Evolutionary conservation across 2,888 invertebrate genomes (phyloP).

Genomic region (Mesochorus sp.): DNA sequence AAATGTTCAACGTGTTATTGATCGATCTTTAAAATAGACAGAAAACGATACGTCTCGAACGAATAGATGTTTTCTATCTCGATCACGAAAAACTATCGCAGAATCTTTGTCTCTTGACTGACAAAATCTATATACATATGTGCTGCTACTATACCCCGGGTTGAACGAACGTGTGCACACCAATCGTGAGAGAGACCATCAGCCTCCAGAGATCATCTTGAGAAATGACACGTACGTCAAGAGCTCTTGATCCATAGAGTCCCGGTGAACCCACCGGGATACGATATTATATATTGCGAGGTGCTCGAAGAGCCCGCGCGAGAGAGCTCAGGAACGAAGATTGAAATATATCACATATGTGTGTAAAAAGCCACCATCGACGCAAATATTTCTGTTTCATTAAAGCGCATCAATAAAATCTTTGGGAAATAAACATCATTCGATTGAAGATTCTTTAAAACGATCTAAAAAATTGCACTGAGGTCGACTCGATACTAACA

Average conservation of each 20-base stretch:
- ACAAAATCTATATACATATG: no score
- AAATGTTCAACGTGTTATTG: no score
- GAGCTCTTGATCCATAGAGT: constrained; percentile 4
- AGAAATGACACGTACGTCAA: constrained; percentile 21
- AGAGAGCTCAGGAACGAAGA: neutral
- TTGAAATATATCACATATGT: no score
- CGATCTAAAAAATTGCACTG: no score
- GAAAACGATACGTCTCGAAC: neutral
- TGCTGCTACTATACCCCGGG: neutral
- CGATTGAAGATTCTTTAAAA: neutral
- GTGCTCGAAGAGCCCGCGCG: neutral
- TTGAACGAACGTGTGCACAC: neutral
- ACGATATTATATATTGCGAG: neutral
- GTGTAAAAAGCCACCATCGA: neutral
- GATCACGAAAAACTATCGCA: neutral
- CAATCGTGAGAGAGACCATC: constrained; percentile 3
- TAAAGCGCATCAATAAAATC: neutral
- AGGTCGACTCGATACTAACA: no score
- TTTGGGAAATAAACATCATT: neutral
- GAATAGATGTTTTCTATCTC: neutral
- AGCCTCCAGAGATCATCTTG: constrained; percentile 16
- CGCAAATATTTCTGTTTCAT: neutral
- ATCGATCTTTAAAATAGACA: neutral
- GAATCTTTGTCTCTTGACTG: neutral
- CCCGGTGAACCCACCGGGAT: constrained; percentile 11